Conservation (phyloP, 2,888 invertebrate species). For the Gastracanthus pulcherrimus region DNA sequence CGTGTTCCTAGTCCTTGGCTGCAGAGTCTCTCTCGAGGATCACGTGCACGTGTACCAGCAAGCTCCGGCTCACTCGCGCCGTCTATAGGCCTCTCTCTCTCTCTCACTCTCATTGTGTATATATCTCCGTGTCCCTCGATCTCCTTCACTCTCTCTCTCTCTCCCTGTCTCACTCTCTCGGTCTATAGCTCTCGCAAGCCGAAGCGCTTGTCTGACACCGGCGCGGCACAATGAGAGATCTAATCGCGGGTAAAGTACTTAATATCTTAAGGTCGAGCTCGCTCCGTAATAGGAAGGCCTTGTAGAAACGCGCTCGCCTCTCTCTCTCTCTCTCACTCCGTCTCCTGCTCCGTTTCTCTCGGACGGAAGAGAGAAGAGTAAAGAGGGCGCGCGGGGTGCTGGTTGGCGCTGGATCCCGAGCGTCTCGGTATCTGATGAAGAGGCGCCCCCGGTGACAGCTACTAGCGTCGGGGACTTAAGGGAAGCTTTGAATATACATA, state of each 20-base stretch:
- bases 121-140: constrained; percentile 36
- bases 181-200: constrained; percentile 45
- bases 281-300: constrained; percentile 61
- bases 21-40: constrained; percentile 53
- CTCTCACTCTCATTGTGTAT: constrained; percentile 1
- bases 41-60: constrained; percentile 46
- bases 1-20: constrained; percentile 27
- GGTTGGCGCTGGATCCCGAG: constrained; percentile 9
- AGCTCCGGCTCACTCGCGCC: constrained; percentile 22
- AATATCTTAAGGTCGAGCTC: constrained; percentile 76
- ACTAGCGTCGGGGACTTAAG: constrained; percentile 65
- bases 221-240: constrained; percentile 75
- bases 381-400: constrained; percentile 23
- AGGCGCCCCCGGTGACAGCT: constrained; percentile 71
- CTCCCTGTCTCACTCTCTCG: constrained; percentile 37
- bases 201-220: constrained; percentile 76
- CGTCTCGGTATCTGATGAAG: constrained; percentile 73
- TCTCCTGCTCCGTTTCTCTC: constrained; percentile 54
- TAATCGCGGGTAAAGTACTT: constrained; percentile 77
- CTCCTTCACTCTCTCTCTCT: constrained; percentile 41
- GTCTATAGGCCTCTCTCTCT: constrained; percentile 20
- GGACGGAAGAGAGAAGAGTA: background rate
- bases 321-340: constrained; percentile 44
- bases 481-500: constrained; percentile 59
- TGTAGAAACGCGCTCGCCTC: constrained; percentile 33